A percentile compares a stretch with the other conserved stretches of the same genome.
Conservation (phyloP, 30 jellyfish, hydroid and myxozoan genomes). For the Pelagia noctiluca region DNA sequence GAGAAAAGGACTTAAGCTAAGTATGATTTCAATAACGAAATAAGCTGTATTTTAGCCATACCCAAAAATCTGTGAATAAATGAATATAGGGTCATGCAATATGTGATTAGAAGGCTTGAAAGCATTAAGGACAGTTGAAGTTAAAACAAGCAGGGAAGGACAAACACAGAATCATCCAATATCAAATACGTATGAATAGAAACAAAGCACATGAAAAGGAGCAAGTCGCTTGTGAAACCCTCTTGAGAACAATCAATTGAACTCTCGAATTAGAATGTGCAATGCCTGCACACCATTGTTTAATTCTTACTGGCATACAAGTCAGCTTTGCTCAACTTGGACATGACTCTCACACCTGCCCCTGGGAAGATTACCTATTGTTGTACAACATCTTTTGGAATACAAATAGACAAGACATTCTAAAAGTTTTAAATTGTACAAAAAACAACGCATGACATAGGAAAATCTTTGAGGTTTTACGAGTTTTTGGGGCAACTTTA, state of each 20-base stretch:
- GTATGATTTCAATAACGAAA: no score
- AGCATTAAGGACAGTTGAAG: no score
- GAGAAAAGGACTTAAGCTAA: no score
- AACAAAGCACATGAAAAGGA: background rate
- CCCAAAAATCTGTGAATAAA: no score
- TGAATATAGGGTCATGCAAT: no score
- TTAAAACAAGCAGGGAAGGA: background rate
- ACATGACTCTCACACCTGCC: background rate
- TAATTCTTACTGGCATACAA: conserved; percentile 38
- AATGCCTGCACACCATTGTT: conserved; percentile 55
- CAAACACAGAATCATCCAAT: background rate
- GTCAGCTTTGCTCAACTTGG: conserved; percentile 9
- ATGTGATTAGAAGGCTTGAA: no score
- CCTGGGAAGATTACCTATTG: background rate
- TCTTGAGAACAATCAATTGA: conserved; percentile 15
- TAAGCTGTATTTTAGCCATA: no score
- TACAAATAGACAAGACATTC: conserved; percentile 14
- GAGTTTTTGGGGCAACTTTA: conserved; percentile 16
- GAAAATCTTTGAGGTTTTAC: conserved; percentile 21
- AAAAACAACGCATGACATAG: conserved; percentile 28
- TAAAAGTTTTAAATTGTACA: conserved; percentile 18
- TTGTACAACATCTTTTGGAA: background rate
- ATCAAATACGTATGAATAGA: background rate
- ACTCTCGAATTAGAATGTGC: conserved; percentile 22
- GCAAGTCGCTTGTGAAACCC: background rate